Conservation (phyloP, 1,140 invertebrate species). For the Apis cerana region DNA sequence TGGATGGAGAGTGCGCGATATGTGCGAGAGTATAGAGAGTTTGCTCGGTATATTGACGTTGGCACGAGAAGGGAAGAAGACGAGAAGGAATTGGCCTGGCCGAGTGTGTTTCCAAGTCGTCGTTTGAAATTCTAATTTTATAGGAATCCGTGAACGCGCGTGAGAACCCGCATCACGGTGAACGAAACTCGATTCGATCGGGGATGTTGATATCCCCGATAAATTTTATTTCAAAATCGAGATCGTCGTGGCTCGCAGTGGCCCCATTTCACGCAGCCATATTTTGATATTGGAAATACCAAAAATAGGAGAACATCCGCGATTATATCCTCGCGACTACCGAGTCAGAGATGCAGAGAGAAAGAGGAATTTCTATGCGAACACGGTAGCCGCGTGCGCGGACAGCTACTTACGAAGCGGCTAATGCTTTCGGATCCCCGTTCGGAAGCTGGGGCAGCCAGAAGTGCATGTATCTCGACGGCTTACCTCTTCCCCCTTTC, state of each 20-base stretch:
- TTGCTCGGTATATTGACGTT: background rate
- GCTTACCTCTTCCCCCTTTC: constrained; percentile 26
- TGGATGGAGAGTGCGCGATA: background rate
- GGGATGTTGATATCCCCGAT: background rate
- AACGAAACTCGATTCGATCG: background rate
- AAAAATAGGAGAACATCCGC: too few relatives aligned
- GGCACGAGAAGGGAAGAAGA: background rate
- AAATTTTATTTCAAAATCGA: background rate
- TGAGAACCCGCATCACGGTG: background rate
- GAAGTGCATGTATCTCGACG: constrained; percentile 41
- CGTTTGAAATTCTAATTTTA: constrained; percentile 53
- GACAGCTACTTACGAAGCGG: constrained; percentile 35
- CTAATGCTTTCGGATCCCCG: constrained; percentile 44
- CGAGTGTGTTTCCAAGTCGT: constrained; percentile 17
- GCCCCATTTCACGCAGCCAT: background rate
- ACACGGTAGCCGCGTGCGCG: constrained; percentile 27
- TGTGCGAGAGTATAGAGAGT: background rate
- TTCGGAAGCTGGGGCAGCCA: constrained; percentile 9
- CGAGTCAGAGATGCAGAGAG: background rate
- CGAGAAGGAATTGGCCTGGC: background rate
- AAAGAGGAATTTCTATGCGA: background rate
- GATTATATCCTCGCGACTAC: background rate
- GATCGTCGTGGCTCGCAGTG: background rate
- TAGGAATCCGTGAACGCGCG: constrained; percentile 19
- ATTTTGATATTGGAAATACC: background rate